Evolutionary conservation across 1,140 invertebrate genomes (phyloP).

Genomic region (Laupala kohalensis): DNA sequence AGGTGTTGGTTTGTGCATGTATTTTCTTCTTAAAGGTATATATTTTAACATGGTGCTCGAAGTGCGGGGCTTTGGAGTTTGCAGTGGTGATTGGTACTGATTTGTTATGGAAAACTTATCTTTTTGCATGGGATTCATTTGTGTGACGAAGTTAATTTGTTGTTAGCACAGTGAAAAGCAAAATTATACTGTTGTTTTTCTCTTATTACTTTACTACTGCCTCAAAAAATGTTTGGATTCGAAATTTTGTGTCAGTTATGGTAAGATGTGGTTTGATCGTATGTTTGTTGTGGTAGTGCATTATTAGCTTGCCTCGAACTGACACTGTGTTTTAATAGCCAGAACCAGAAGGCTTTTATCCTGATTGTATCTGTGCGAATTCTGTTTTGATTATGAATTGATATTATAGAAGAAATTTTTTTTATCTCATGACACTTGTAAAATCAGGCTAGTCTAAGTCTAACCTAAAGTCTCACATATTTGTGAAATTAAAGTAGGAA

Average conservation of each 20-base stretch:
- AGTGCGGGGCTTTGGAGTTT: neutral
- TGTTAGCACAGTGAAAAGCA: neutral
- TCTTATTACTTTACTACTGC: neutral
- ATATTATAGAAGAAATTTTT: too few relatives aligned
- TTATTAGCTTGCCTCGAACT: neutral
- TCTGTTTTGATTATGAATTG: too few relatives aligned
- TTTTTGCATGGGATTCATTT: neutral
- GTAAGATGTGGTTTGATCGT: neutral
- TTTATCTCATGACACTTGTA: too few relatives aligned
- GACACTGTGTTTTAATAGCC: neutral
- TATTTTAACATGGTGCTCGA: neutral
- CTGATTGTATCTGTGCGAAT: too few relatives aligned
- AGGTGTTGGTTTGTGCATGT: neutral
- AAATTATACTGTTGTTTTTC: neutral
- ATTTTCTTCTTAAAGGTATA: neutral
- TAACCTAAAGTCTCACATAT: too few relatives aligned
- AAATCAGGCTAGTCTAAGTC: too few relatives aligned
- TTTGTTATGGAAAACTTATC: neutral
- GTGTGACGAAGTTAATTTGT: neutral
- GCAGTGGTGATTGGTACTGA: neutral
- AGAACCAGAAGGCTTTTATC: neutral
- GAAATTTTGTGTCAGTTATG: neutral
- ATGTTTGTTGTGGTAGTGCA: neutral
- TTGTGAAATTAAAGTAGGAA: too few relatives aligned
- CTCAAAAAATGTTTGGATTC: neutral